Evolutionary conservation across 2,797 vertebrate species (phyloP).

Genomic region (Myiothlypis chrysogaster): DNA sequence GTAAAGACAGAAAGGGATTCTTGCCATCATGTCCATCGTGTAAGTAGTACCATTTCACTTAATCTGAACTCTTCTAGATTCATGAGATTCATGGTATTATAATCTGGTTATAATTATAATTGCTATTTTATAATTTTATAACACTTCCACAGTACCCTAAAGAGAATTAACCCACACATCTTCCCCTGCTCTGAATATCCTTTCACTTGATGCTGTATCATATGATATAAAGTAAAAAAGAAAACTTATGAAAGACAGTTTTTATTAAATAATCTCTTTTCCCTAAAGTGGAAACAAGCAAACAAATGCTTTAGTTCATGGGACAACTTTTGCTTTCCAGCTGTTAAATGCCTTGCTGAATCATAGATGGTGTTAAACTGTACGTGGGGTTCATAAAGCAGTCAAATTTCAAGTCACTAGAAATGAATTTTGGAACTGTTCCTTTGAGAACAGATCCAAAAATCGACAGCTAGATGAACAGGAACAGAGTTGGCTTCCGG

Average conservation of each 20-base stretch:
- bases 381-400: accelerated
- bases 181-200: accelerated
- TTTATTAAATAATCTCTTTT: background rate
- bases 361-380: background rate
- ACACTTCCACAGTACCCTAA: background rate
- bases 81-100: background rate
- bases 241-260: background rate
- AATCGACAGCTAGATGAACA: background rate
- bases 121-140: background rate
- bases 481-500: constrained; percentile 24
- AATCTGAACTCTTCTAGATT: background rate
- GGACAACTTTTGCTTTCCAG: background rate
- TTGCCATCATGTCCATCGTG: background rate
- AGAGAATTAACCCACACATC: background rate
- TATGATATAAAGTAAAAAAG: background rate
- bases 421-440: background rate
- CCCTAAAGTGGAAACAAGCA: background rate
- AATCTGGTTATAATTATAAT: background rate
- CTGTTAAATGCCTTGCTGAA: background rate
- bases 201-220: background rate
- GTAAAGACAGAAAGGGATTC: background rate
- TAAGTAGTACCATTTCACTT: background rate
- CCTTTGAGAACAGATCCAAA: background rate
- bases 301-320: background rate
- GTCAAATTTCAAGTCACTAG: background rate